Evolutionary conservation across 2,888 invertebrate species (phyloP).

Genomic region (Blera fallax): DNA sequence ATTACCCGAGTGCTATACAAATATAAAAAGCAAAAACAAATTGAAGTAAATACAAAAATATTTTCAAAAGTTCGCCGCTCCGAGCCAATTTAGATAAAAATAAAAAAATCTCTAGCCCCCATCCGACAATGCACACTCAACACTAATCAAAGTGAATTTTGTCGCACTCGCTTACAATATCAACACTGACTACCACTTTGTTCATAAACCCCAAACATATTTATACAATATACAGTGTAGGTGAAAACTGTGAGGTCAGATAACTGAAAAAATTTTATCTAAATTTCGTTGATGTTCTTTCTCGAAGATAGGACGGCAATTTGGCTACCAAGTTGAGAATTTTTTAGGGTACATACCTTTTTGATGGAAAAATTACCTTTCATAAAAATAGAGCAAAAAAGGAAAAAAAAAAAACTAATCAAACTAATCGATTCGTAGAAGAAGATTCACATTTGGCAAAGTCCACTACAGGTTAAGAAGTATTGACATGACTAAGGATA

Average conservation of each 20-base stretch:
- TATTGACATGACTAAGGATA: too few species aligned
- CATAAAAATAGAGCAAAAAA: too few species aligned
- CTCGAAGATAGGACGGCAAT: too few species aligned
- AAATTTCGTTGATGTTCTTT: too few species aligned
- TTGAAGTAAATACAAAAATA: not conserved
- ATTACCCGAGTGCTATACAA: not conserved
- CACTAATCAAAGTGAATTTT: conserved; percentile 46
- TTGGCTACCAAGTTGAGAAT: too few species aligned
- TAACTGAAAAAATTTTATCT: too few species aligned
- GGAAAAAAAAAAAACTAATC: too few species aligned
- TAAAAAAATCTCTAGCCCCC: not conserved
- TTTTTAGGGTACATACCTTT: too few species aligned
- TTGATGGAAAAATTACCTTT: too few species aligned
- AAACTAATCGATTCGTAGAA: too few species aligned
- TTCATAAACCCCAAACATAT: conserved; percentile 5
- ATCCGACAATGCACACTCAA: conserved; percentile 8
- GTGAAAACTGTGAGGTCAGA: not conserved
- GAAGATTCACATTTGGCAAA: too few species aligned
- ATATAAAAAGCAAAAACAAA: not conserved
- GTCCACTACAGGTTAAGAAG: too few species aligned
- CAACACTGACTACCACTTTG: conserved; percentile 27
- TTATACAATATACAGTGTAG: not conserved
- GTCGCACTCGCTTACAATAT: conserved; percentile 35
- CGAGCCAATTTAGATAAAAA: conserved; percentile 13
- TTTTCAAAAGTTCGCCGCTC: not conserved